phyloP scores from a whole-genome alignment of 2,797 vertebrate genomes.

The Alcedo quadribrachys region DNA sequence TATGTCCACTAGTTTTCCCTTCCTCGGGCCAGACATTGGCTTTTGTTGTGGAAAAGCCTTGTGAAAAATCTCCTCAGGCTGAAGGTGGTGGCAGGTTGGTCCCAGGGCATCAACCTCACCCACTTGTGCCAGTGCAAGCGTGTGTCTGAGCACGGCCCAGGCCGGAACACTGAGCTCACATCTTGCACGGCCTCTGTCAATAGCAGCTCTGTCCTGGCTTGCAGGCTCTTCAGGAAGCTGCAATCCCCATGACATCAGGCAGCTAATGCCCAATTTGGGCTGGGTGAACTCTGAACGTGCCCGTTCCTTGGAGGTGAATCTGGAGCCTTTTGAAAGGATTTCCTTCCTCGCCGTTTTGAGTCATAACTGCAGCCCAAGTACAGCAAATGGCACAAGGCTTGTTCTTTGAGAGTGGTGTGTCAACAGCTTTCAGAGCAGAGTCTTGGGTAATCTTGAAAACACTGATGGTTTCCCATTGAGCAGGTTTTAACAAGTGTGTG shows the following conservation, averaged over 20 bases:
- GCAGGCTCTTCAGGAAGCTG: conserved; percentile 26
- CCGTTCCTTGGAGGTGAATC: not conserved
- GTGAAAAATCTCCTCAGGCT: not conserved
- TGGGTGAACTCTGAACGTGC: not conserved
- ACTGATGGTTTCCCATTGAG: not conserved
- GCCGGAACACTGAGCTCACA: not conserved
- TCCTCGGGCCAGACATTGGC: not conserved
- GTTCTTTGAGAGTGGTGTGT: not conserved
- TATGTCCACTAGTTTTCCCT: not conserved
- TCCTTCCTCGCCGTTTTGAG: not conserved
- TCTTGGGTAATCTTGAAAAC: not conserved
- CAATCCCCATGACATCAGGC: not conserved
- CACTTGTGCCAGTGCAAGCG: not conserved
- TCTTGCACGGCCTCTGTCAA: not conserved
- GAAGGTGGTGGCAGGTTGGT: rapidly evolving
- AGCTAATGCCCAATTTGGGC: not conserved
- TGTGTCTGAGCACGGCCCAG: not conserved
- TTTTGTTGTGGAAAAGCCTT: rapidly evolving
- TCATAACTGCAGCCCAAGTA: not conserved
- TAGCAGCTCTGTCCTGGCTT: conserved; percentile 36
- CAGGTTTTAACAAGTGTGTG: not conserved
- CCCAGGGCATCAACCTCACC: not conserved
- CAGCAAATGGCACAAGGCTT: not conserved
- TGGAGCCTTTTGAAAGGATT: conserved; percentile 19
- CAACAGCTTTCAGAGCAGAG: not conserved